phyloP scores from a whole-genome alignment of 2,797 vertebrate genomes.

The Okamejei kenojei region DNA sequence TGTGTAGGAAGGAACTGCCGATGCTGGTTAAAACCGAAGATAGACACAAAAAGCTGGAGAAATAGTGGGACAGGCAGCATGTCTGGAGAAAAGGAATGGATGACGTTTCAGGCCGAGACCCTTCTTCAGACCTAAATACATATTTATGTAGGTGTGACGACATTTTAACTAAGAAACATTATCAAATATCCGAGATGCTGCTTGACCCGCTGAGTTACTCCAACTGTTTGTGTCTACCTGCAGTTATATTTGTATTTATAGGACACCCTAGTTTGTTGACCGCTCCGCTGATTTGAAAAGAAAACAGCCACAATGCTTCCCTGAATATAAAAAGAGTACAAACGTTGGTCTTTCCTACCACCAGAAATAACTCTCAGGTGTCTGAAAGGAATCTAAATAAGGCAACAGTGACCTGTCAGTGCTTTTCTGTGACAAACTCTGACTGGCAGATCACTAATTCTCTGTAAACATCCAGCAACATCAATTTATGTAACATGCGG shows the following conservation, averaged over 20 bases:
- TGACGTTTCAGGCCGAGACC: too few species aligned
- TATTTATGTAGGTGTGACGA: too few species aligned
- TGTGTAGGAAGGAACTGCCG: too few species aligned
- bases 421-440: too few species aligned
- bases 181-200: too few species aligned
- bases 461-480: background rate
- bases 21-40: too few species aligned
- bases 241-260: background rate
- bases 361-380: background rate
- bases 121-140: too few species aligned
- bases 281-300: background rate
- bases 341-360: background rate
- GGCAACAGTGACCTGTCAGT: background rate
- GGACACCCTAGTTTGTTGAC: background rate
- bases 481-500: background rate
- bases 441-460: background rate
- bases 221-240: background rate
- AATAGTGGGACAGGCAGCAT: too few species aligned
- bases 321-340: background rate
- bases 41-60: too few species aligned
- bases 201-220: too few species aligned
- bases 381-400: constrained; percentile 10
- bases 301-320: background rate
- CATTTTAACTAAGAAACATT: too few species aligned
- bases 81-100: too few species aligned